Base-by-base conservation (phyloP, 2,113 vertebrate genomes). In the Syngnathus scovelli region DNA sequence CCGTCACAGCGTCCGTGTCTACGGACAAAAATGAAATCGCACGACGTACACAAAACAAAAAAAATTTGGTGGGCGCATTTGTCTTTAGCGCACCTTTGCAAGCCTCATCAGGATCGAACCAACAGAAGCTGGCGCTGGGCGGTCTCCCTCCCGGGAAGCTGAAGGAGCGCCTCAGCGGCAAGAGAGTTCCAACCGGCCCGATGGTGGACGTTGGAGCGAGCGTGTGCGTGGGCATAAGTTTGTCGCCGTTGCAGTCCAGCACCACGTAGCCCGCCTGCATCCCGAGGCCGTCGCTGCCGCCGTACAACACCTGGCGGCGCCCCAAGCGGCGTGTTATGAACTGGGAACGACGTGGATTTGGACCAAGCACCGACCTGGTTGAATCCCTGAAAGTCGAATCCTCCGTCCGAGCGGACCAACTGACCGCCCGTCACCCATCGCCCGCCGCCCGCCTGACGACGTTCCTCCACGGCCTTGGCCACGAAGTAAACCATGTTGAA, bases 401-500 rank as follows among this genome's bases (percentile, higher is more conserved):
- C 90, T 3, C 67, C 86, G 63, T 90, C 64, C 21, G 91, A 80
- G 0, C 68, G 80, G 16, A 88, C 76, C 6, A 94, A 82, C 0
- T 81, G 83, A 3, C 76, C 75, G 10, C 93, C 93, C 0, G 83
- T 91, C 43, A 94, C 92, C 93, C 93, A 92, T 8, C 81, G 81
- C 0, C 91, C 90, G 0, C 90, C 88, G 0, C 67, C 76, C 7
- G 82, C 58, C 18, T 68, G 75, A 0, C 90, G 88, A 0, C 88
- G 44, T 38, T 86, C 84, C 68, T 93, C 93, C 72, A 93, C 89
- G 0, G 89, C 90, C 8, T 70, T 83, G 2, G 92, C 94, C 52
- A 96, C 69, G 19, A 92, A 87, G 82, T 85, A 87, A 44, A 97
- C 82, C 13, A 93, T 89, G 66, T 95, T 94, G 10, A 93, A 96